These are phyloP conservation scores for Rhineura floridana DNA, from an alignment of 2,113 vertebrate genomes.

Conservation along the genomic window DNA sequence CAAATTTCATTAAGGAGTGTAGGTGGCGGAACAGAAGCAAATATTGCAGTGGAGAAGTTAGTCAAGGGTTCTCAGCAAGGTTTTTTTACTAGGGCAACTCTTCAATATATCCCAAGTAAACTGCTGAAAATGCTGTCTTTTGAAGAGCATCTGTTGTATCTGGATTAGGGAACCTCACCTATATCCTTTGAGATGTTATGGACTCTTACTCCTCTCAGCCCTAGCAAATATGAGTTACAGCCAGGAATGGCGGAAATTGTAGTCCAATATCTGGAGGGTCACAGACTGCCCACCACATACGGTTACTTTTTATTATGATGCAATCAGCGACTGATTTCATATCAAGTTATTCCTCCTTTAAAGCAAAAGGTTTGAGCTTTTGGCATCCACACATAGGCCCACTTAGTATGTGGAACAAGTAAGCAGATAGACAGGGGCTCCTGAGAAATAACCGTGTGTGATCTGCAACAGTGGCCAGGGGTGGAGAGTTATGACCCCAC, in stretches of 20 bases:
- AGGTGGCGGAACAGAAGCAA: no score
- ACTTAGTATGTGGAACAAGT: no score
- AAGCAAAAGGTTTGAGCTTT: not conserved
- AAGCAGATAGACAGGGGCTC: not conserved
- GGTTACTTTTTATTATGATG: no score
- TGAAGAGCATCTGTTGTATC: not conserved
- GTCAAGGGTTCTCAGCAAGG: not conserved
- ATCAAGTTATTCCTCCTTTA: not conserved
- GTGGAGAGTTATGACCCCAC: not conserved
- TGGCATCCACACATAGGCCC: not conserved
- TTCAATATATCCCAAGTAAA: not conserved
- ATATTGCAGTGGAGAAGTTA: not conserved
- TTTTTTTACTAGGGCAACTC: not conserved
- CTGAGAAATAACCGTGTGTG: not conserved
- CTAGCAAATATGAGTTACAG: no score
- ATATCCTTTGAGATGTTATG: no score
- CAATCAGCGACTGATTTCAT: not conserved
- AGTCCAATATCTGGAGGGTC: no score
- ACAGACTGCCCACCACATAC: no score
- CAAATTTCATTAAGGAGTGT: no score
- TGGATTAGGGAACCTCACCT: no score
- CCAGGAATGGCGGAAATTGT: no score
- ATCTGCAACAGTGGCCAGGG: not conserved
- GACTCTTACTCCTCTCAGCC: no score
- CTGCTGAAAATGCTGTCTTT: not conserved